Conservation (phyloP, 2,113 vertebrate species). For the Petrocephalus zakoni region DNA sequence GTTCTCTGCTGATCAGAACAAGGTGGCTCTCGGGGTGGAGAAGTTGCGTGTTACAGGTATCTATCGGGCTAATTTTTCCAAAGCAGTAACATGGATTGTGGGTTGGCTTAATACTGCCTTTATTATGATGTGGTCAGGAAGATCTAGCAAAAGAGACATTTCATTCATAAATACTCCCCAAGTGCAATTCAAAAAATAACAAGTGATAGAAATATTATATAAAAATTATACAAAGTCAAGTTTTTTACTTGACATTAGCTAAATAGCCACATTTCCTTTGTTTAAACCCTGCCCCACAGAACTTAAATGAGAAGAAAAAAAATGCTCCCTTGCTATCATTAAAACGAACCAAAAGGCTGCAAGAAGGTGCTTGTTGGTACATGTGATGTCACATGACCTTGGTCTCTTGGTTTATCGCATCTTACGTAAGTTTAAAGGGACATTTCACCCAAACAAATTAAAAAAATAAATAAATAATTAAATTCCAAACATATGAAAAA, state of each 20-base stretch:
- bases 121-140: neutral
- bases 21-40: constrained; percentile 72
- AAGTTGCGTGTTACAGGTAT: constrained; percentile 90
- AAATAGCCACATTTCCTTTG: neutral
- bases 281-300: neutral
- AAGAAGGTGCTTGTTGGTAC: neutral
- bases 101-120: neutral
- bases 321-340: neutral
- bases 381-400: neutral
- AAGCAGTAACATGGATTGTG: neutral
- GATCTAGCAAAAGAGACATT: neutral
- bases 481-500: too few relatives aligned
- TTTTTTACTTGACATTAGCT: neutral
- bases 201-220: neutral
- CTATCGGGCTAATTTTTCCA: neutral
- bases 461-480: too few relatives aligned
- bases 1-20: constrained; percentile 77
- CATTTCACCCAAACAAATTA: too few relatives aligned
- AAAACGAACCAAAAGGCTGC: neutral
- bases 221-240: neutral
- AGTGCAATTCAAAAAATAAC: neutral
- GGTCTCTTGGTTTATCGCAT: constrained; percentile 11
- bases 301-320: neutral
- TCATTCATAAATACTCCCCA: neutral
- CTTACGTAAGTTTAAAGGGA: too few relatives aligned